Percentiles rank a stretch among this genome's conserved stretches.
Evolutionary conservation across 2,888 invertebrate genomes (phyloP).

Genomic region (Loripinus fragilis): DNA sequence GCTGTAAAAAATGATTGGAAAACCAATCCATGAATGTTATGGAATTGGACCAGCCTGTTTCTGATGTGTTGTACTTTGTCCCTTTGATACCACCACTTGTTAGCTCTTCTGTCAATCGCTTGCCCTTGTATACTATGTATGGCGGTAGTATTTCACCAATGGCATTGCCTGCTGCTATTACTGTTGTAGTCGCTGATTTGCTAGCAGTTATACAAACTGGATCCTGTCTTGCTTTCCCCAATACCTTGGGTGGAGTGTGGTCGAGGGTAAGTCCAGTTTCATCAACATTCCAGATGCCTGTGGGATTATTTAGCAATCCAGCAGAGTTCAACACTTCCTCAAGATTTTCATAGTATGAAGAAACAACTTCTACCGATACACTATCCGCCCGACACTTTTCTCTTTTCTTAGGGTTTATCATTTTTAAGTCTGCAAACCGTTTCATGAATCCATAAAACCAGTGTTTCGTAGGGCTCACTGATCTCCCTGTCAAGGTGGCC

Average conservation of each 20-base stretch:
- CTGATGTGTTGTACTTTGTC: neutral
- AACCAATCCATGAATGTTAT: slow-evolving; percentile 28
- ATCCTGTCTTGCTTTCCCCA: neutral
- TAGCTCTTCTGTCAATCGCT: slow-evolving; percentile 20
- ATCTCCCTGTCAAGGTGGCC: neutral
- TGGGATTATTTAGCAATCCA: slow-evolving; percentile 17
- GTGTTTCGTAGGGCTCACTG: slow-evolving; percentile 24
- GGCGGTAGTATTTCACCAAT: slow-evolving; percentile 30
- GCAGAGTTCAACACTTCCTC: neutral
- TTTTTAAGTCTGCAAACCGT: slow-evolving; percentile 24
- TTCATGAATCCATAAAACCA: slow-evolving; percentile 32
- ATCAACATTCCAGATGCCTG: slow-evolving; percentile 34
- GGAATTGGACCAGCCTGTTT: slow-evolving; percentile 18
- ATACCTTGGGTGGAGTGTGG: slow-evolving; percentile 28
- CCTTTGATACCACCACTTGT: slow-evolving; percentile 16
- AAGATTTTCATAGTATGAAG: slow-evolving; percentile 8
- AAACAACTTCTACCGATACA: neutral
- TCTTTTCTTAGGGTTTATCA: slow-evolving; percentile 28
- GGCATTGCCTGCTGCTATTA: slow-evolving; percentile 27
- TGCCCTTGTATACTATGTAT: slow-evolving; percentile 37
- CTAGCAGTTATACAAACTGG: slow-evolving; percentile 6
- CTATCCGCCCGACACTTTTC: slow-evolving; percentile 21
- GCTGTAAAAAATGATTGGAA: slow-evolving; percentile 27
- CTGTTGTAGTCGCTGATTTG: slow-evolving; percentile 9
- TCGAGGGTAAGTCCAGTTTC: slow-evolving; percentile 24